These are phyloP conservation scores for Lerista edwardsae DNA, from an alignment of 2,797 vertebrate species.

Conservation along the genomic window DNA sequence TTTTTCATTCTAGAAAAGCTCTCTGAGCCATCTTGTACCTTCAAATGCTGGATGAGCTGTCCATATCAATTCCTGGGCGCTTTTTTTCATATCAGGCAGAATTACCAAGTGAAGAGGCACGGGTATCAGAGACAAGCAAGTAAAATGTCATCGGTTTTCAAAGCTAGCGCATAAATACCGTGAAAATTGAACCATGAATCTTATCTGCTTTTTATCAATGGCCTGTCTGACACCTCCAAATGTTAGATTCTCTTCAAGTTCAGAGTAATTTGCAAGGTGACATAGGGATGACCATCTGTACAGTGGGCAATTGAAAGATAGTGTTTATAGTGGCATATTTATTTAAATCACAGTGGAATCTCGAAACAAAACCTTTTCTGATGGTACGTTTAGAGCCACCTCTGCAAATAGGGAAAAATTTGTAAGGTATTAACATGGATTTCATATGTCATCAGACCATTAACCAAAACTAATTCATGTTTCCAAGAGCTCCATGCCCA, in stretches of 20 bases:
- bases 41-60: conserved; percentile 2
- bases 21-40: neutral
- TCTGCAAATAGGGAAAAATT: neutral
- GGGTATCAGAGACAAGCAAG: neutral
- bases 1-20: neutral
- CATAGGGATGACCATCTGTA: neutral
- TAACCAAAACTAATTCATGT: no score
- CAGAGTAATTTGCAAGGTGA: neutral
- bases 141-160: neutral
- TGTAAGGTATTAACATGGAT: neutral
- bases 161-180: neutral
- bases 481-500: no score
- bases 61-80: neutral
- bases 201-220: conserved; percentile 6
- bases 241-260: neutral
- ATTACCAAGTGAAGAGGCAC: neutral
- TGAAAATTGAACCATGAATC: neutral
- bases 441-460: neutral
- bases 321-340: neutral
- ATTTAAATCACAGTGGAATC: neutral
- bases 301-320: neutral
- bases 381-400: neutral
- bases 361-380: neutral
- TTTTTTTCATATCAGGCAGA: neutral
- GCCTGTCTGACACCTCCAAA: neutral